Evolutionary conservation across 2,888 invertebrate species (phyloP).

Genomic region (Nasonovia ribisnigri): DNA sequence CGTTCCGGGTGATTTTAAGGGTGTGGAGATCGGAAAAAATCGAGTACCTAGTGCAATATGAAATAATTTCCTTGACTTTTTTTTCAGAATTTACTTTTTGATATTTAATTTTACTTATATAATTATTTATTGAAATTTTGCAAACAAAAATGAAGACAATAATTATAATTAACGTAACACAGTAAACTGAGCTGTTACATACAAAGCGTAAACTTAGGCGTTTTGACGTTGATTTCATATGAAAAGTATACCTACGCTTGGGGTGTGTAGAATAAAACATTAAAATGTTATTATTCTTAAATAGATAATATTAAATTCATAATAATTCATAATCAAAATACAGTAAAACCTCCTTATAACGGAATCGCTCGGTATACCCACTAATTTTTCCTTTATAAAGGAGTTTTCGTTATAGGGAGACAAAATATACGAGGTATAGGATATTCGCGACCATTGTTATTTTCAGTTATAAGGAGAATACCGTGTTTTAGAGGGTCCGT

Average conservation of each 20-base stretch:
- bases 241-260: background rate
- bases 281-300: background rate
- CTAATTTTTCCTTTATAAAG: too few species aligned
- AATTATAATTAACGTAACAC: too few species aligned
- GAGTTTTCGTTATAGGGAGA: too few species aligned
- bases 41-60: background rate
- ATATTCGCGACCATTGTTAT: too few species aligned
- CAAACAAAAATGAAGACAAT: too few species aligned
- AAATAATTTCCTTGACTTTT: background rate
- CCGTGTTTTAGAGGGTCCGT: too few species aligned
- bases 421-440: too few species aligned
- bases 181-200: too few species aligned
- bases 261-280: background rate
- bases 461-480: too few species aligned
- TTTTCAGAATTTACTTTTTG: background rate
- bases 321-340: background rate
- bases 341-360: too few species aligned
- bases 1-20: background rate
- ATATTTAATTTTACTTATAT: background rate
- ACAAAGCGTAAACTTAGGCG: background rate
- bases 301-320: background rate
- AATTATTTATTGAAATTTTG: background rate
- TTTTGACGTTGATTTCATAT: background rate
- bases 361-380: too few species aligned
- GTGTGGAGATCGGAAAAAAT: background rate